Conservation (phyloP, 2,888 invertebrate species). For the Mimas tiliae region DNA sequence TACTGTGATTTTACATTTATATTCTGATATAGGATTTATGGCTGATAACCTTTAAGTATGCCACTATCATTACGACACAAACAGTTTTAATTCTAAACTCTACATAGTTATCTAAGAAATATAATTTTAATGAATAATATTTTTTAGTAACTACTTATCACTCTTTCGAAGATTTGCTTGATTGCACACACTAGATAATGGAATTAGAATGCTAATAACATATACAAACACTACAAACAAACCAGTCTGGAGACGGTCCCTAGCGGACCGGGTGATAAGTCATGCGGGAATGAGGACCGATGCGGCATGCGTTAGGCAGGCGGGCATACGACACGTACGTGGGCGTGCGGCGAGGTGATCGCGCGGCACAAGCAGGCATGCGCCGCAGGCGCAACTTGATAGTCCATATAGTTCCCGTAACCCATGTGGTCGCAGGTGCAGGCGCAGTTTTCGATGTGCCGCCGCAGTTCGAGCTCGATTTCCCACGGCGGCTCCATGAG, state of each 20-base stretch:
- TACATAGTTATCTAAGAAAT: too few species aligned
- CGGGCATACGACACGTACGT: constrained; percentile 67
- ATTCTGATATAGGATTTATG: too few species aligned
- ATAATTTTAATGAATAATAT: background rate
- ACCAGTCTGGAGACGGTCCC: constrained; percentile 54
- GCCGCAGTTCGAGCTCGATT: constrained; percentile 93
- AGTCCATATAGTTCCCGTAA: constrained; percentile 96
- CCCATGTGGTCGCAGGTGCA: constrained; percentile 97
- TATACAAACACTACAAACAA: constrained; percentile 51
- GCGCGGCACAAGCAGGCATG: constrained; percentile 82
- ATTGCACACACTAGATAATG: background rate
- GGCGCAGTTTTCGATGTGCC: constrained; percentile 94
- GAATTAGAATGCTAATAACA: constrained; percentile 19
- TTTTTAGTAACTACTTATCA: background rate
- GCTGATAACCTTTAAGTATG: too few species aligned
- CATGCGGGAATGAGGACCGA: constrained; percentile 59
- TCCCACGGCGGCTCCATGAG: constrained; percentile 85
- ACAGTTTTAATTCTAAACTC: too few species aligned
- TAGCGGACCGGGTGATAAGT: constrained; percentile 52
- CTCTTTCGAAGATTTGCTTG: background rate
- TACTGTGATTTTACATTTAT: too few species aligned
- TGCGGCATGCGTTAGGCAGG: constrained; percentile 41
- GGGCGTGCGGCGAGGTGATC: constrained; percentile 82
- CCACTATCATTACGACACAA: too few species aligned
- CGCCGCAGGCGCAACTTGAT: constrained; percentile 88